Evolutionary conservation across 2,113 vertebrate species (phyloP), one percentile per base, ranked within the genome.

Genomic region (Casuarius casuarius): DNA sequence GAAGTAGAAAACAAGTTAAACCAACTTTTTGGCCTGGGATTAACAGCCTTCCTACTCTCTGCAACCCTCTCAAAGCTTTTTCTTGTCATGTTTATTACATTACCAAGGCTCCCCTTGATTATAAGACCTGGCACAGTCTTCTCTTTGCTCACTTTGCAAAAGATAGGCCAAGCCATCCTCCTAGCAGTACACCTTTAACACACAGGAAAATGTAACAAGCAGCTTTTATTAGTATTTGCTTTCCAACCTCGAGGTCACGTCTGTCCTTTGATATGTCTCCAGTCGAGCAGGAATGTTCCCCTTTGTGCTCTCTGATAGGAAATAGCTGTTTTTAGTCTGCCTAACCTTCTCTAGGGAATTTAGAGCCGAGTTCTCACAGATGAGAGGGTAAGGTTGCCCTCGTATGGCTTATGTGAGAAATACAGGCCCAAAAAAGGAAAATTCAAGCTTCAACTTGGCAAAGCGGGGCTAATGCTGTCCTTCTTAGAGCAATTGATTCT

Each of bases 391-490:
- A 77, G 71, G 71, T 52, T 82, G 80, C 89, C 95, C 83, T 85
- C 89, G 6, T 85, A 83, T 75, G 95, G 83, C 29, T 82, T 33
- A n/a, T 0, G 10, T 16, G 28, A 74, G 51, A 82, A 56, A 78
- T 61, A 54, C 73, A 76, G 38, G 12, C 21, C 6, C 4, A 5
- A 71, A 72, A 5, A 28, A 33, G 28, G 29, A 22, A 13, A 21
- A 21, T 5, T 23, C 4, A 52, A 19, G 11, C 12, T 23, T 29
- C 15, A 4, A 6, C 28, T 51, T 35, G 26, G 21, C 46, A 67
- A 31, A n/a, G 5, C 0, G 3, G 71, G 12, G 4, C n/a, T 70
- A 19, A 28, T 74, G 21, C 5, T 48, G 31, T 14, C 20, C 13
- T 75, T 35, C 61, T 52, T 19, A 42, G 18, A 72, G 75, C 12